Percentiles rank a stretch among this genome's conserved stretches.
Conservation (phyloP, 2,888 invertebrate genomes). For the Hemicrepidius hirtus region DNA sequence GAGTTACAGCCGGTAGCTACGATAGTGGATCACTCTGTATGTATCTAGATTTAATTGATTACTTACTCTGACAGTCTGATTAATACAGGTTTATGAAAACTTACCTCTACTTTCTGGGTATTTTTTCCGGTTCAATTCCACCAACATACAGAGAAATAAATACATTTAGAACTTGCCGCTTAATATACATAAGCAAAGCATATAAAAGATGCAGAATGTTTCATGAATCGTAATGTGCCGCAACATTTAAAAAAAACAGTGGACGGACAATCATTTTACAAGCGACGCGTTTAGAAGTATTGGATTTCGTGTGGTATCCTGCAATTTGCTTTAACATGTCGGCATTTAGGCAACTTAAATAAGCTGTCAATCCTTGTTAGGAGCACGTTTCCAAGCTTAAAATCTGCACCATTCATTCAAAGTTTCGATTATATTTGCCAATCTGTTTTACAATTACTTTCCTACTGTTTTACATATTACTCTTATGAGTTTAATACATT, state of each 20-base stretch:
- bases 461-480: neutral
- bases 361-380: conserved; percentile 38
- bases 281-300: conserved; percentile 19
- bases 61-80: too few relatives aligned
- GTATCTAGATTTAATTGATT: too few relatives aligned
- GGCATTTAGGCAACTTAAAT: conserved; percentile 39
- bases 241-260: conserved; percentile 14
- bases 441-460: neutral
- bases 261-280: conserved; percentile 14
- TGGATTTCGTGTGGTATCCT: conserved; percentile 26
- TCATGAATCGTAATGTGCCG: neutral
- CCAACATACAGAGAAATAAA: conserved; percentile 17
- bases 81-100: too few relatives aligned
- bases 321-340: conserved; percentile 31
- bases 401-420: conserved; percentile 8
- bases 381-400: conserved; percentile 20
- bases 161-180: neutral
- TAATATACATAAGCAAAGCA: neutral
- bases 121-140: neutral
- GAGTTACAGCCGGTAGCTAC: too few relatives aligned
- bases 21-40: too few relatives aligned
- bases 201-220: conserved; percentile 32
- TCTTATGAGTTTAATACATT: neutral
- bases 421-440: neutral
- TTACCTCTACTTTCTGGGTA: neutral